These are phyloP conservation scores for Zapornia atra DNA, from an alignment of 2,113 vertebrate genomes.

Conservation along the genomic window DNA sequence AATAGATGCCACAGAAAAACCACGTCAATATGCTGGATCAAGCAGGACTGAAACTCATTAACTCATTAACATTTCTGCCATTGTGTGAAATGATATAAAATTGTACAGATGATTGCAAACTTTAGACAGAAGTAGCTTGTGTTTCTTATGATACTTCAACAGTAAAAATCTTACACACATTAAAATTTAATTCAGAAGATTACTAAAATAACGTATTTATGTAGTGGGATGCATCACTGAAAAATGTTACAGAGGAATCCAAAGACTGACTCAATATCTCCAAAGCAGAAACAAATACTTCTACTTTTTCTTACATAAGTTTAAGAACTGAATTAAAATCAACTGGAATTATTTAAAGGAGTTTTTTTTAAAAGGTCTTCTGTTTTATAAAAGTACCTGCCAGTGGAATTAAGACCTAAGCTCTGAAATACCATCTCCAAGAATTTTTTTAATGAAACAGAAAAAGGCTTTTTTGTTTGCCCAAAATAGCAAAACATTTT, in stretches of 20 bases:
- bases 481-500: neutral
- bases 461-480: neutral
- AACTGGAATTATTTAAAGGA: neutral
- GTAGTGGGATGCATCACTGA: neutral
- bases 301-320: neutral
- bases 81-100: neutral
- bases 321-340: neutral
- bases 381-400: neutral
- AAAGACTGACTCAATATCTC: neutral
- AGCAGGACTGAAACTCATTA: neutral
- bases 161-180: neutral
- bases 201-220: slow-evolving; percentile 13
- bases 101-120: neutral
- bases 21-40: neutral
- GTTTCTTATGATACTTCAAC: neutral
- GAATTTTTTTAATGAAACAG: neutral
- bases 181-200: neutral
- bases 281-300: neutral
- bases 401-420: neutral
- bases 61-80: neutral
- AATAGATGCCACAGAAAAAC: neutral
- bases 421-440: neutral
- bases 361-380: neutral
- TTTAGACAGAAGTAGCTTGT: neutral
- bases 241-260: slow-evolving; percentile 7